A percentile compares a stretch with the other conserved stretches of the same genome.
Evolutionary conservation across 1,140 invertebrate species (phyloP).

Genomic region (Ditylenchus dipsaci): DNA sequence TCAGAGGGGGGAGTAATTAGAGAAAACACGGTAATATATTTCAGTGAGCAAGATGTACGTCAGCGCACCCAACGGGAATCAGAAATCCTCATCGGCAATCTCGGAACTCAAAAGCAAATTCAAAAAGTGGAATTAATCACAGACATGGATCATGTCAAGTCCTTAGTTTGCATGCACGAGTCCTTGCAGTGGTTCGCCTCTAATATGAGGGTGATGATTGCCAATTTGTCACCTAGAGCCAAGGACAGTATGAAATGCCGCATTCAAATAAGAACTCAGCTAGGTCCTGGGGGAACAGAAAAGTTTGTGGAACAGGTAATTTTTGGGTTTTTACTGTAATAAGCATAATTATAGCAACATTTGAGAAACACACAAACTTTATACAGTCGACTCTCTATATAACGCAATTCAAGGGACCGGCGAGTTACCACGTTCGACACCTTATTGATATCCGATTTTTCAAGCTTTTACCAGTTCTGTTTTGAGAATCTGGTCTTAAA

Average conservation of each 20-base stretch:
- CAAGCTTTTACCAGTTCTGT: no score
- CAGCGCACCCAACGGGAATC: slow-evolving; percentile 80
- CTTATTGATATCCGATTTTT: no score
- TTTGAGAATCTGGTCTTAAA: no score
- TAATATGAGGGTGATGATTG: slow-evolving; percentile 32
- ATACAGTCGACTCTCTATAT: no score
- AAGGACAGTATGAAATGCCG: slow-evolving; percentile 32
- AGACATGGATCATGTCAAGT: slow-evolving; percentile 49
- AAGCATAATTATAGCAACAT: no score
- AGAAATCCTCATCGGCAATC: slow-evolving; percentile 72
- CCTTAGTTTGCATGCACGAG: slow-evolving; percentile 77
- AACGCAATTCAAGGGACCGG: no score
- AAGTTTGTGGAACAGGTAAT: slow-evolving; percentile 32
- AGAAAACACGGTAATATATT: background rate
- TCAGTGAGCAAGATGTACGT: slow-evolving; percentile 64
- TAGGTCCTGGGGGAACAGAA: slow-evolving; percentile 16
- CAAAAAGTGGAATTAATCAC: slow-evolving; percentile 47
- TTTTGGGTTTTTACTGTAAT: no score
- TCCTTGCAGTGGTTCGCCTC: slow-evolving; percentile 70
- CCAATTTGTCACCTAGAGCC: slow-evolving; percentile 22
- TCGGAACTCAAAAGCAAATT: slow-evolving; percentile 48
- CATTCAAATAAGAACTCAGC: slow-evolving; percentile 35
- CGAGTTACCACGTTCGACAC: no score
- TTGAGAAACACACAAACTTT: no score
- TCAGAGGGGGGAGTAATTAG: background rate